Evolutionary conservation across 2,797 vertebrate genomes (phyloP).

Genomic region (Anguilla pacifica): DNA sequence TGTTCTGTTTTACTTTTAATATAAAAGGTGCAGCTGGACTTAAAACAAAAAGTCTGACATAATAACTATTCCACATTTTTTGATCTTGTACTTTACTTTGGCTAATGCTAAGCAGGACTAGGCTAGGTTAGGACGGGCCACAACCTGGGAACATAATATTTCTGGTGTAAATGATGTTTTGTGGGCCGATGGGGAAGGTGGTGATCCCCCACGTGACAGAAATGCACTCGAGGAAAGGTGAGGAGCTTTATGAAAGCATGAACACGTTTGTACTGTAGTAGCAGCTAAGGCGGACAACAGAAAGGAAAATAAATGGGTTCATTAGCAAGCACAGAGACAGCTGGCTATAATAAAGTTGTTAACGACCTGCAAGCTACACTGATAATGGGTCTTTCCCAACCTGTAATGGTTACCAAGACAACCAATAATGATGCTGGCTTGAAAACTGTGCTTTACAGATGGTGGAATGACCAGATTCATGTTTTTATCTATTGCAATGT

Average conservation of each 20-base stretch:
- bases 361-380: background rate
- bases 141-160: too few relatives aligned
- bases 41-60: background rate
- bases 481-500: background rate
- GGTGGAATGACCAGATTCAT: background rate
- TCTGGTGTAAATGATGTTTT: too few relatives aligned
- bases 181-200: background rate
- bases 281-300: background rate
- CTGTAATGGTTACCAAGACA: background rate
- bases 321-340: background rate
- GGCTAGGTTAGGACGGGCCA: background rate
- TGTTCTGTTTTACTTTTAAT: background rate
- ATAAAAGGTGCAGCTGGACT: background rate
- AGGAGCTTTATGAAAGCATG: background rate
- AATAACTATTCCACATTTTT: background rate
- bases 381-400: background rate
- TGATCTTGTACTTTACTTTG: background rate
- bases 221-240: background rate
- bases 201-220: background rate
- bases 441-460: background rate
- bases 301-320: background rate
- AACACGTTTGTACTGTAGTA: background rate
- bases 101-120: background rate
- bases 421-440: background rate
- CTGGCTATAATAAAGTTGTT: background rate